Evolutionary conservation across 2,797 vertebrate species (phyloP).

Genomic region (Chaetophractus vellerosus): DNA sequence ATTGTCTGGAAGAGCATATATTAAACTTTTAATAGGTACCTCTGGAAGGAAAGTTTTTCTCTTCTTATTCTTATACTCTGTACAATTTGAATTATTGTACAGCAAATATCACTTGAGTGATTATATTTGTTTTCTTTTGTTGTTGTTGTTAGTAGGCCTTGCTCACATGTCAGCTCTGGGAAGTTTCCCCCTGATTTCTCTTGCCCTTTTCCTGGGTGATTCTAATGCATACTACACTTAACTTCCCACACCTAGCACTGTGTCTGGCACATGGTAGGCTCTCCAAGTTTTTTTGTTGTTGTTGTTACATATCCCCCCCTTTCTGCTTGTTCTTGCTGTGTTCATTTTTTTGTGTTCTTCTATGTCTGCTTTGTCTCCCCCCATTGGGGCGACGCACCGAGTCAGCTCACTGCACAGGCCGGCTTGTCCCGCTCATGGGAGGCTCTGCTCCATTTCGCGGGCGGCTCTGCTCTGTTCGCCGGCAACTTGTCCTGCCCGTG

Average conservation of each 20-base stretch:
- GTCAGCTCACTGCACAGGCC: no score
- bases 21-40: slow-evolving; percentile 37
- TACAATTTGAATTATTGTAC: slow-evolving; percentile 41
- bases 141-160: not conserved
- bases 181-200: slow-evolving; percentile 18
- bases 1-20: not conserved
- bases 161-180: slow-evolving; percentile 4
- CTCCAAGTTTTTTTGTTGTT: not conserved
- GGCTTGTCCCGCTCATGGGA: no score
- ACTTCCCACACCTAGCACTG: not conserved
- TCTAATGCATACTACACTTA: not conserved
- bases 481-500: no score
- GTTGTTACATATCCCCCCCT: no score
- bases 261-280: not conserved
- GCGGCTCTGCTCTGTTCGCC: no score
- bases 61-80: not conserved
- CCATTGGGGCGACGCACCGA: no score
- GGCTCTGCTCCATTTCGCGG: no score
- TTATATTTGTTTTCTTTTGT: slow-evolving; percentile 23
- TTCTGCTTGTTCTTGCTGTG: no score
- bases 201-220: not conserved
- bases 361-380: no score
- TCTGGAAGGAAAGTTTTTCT: not conserved
- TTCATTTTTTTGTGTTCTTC: no score
- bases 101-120: slow-evolving; percentile 2